These are phyloP conservation scores for Periphyllus acericola DNA, from an alignment of 2,888 invertebrate genomes.

Conservation along the genomic window DNA sequence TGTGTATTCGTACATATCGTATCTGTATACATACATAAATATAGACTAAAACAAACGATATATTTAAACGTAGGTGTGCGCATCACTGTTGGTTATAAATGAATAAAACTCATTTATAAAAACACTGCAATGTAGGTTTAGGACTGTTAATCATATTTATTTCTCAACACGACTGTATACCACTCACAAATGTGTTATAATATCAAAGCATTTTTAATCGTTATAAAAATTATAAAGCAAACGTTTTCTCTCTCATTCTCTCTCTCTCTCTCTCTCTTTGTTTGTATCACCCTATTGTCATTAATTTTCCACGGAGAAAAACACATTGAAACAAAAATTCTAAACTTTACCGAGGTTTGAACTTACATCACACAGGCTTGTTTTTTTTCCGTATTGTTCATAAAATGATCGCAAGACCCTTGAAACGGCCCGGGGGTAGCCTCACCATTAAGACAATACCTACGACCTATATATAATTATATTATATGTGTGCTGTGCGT, in stretches of 20 bases:
- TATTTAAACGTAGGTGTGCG: not conserved
- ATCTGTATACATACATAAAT: too few species aligned
- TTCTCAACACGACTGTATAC: not conserved
- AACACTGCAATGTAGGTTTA: not conserved
- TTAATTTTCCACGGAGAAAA: not conserved
- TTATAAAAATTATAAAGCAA: not conserved
- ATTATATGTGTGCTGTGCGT: too few species aligned
- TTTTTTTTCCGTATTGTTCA: too few species aligned
- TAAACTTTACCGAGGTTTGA: not conserved
- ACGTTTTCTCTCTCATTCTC: not conserved
- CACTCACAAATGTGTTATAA: not conserved
- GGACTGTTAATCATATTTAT: not conserved
- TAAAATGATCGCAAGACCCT: not conserved
- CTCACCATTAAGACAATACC: too few species aligned
- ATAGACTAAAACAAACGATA: too few species aligned
- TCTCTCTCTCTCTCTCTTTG: not conserved
- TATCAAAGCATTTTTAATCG: not conserved
- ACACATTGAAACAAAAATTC: not conserved
- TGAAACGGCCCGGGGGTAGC: not conserved
- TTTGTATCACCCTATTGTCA: not conserved
- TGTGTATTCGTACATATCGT: too few species aligned
- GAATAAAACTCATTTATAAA: not conserved
- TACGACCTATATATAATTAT: not conserved
- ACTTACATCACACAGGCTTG: not conserved
- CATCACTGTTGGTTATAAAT: not conserved